Evolutionary conservation across 2,888 invertebrate genomes (phyloP), one percentile per base, ranked within the genome.

Genomic region (Synergus laeviventris): DNA sequence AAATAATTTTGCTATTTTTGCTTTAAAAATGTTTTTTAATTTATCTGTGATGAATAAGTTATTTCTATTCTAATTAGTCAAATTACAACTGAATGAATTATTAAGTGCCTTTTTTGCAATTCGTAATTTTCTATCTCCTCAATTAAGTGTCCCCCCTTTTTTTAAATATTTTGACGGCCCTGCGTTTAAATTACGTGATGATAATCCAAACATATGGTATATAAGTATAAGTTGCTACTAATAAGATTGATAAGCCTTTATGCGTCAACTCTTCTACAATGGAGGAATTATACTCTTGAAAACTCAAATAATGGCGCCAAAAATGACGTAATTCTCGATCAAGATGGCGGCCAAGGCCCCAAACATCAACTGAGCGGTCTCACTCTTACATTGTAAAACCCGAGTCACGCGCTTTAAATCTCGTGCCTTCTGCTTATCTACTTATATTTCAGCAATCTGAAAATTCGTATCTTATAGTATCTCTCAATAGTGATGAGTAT

Each of bases 281-380:
- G 11, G 9, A 9, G 11, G n/a, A 49, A 49, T 49, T 64, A 31
- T 16, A 70, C 9, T 31, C 31, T 49, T 31, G 31, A 49, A 49
- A 70, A 49, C 9, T 70, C 24, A 70, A 70, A 70, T 70, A 70
- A 70, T 31, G 49, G 70, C 49, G 70, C 70, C 45, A 70, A 70
- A 9, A n/a, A 45, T 70, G 24, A 49, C 31, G 70, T 70, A 24
- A 70, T 49, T 66, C 8, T 16, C 21, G 3, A 8, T n/a, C 49
- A 70, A 70, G 4, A 49, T 70, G 45, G 45, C 31, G 14, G n/a
- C n/a, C 70, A 70, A 70, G 49, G 66, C 42, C 42, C 5, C 24
- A 21, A n/a, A 21, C 64, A 5, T 59, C 24, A 59, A 14, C 61
- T 36, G 0, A 36, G 21, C 31, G 49, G 24, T 31, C 31, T 54